Base-by-base conservation (phyloP, 2,888 invertebrate genomes). In the Epinotia bilunana region DNA sequence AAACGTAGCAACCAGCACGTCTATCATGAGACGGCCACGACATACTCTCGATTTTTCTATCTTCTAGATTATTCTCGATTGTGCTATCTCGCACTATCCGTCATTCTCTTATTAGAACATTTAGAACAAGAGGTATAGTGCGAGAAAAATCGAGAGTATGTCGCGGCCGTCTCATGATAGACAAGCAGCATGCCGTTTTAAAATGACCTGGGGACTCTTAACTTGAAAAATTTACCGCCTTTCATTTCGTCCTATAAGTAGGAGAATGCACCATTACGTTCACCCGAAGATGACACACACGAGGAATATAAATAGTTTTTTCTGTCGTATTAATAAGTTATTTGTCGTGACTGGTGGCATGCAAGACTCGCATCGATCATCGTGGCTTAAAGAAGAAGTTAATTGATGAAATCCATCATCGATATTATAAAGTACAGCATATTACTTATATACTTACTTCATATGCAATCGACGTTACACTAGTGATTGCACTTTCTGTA, bases 351-450 rank as follows among this genome's bases (percentile, higher is more conserved):
- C 46, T 53, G 33, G 63, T 16, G 11, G 57, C 74, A 74, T 74
- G 74, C 74, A 63, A 69, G 69, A 11, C 58, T 58, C 69, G 58
- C 74, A 74, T 74, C 58, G 28, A 74, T 74, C 74, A 74, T 55
- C 13, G 68, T 57, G 28, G 28, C 18, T 28, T 69, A 69, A 55
- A 53, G 49, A 62, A 63, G 69, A 74, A 58, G 62, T 13, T 46
- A 73, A 74, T 64, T 69, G 62, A 68, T 68, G 55, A 18, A 6
- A 33, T 69, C 46, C 57, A 62, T 62, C 39, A 72, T 70, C 43
- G 46, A 46, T 55, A 18, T 60, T 60, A 49, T 20, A 61, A 49
- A 61, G 18, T 33, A 16, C 12, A 53, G n/a, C 23, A 23, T 4
- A 49, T 16, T 49, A n/a, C n/a, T n/a, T n/a, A 3, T 12, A 16